Percentiles rank a stretch among this genome's conserved stretches.
Conservation (phyloP, 1,140 invertebrate genomes). For the Penaeus vannamei region DNA sequence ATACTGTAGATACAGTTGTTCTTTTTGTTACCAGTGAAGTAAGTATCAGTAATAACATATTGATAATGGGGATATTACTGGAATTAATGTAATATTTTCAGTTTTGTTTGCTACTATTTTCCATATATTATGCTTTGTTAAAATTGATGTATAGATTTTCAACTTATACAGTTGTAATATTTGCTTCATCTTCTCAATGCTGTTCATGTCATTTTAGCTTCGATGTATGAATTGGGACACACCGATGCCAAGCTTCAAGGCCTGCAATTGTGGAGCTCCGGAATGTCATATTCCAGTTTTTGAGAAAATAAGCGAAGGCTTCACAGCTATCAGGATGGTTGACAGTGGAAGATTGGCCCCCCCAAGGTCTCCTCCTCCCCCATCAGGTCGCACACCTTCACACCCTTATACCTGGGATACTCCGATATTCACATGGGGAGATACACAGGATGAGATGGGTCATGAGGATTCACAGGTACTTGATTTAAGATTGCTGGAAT, state of each 20-base stretch:
- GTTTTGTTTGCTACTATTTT: too few relatives aligned
- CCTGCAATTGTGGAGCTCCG: slow-evolving; percentile 29
- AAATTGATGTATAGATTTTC: too few relatives aligned
- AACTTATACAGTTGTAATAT: background rate
- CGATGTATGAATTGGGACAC: slow-evolving; percentile 65
- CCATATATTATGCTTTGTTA: too few relatives aligned
- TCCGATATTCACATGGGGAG: slow-evolving; percentile 72
- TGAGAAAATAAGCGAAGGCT: slow-evolving; percentile 79
- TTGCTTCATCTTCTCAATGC: too few relatives aligned
- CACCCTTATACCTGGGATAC: slow-evolving; percentile 79
- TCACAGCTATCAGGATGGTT: slow-evolving; percentile 82
- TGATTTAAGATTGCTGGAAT: too few relatives aligned
- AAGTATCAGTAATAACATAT: too few relatives aligned
- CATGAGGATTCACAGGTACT: slow-evolving; percentile 57
- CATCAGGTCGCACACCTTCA: slow-evolving; percentile 76
- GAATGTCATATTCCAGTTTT: slow-evolving; percentile 77
- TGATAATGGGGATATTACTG: too few relatives aligned
- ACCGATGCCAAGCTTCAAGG: slow-evolving; percentile 55
- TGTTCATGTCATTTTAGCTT: slow-evolving; percentile 35
- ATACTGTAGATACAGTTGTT: too few relatives aligned
- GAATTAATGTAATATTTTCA: too few relatives aligned
- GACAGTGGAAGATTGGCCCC: slow-evolving; percentile 69
- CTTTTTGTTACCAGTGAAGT: too few relatives aligned
- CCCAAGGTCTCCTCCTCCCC: slow-evolving; percentile 73
- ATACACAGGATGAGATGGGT: slow-evolving; percentile 55